Evolutionary conservation across 2,888 invertebrate species (phyloP).

Genomic region (Chouioia cunea): DNA sequence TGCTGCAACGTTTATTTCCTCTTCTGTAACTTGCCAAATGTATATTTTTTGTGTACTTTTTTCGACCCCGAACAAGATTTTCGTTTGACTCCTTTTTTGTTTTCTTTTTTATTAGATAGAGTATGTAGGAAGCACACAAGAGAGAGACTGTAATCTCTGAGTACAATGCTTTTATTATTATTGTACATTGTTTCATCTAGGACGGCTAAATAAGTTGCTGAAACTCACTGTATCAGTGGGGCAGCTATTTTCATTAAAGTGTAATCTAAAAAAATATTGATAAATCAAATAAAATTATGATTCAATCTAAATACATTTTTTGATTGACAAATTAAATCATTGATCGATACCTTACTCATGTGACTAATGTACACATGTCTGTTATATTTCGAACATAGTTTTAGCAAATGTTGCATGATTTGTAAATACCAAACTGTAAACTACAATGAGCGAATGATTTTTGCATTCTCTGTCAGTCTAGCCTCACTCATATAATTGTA

Average conservation of each 20-base stretch:
- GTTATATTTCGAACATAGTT: slow-evolving; percentile 47
- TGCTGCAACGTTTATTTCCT: slow-evolving; percentile 26
- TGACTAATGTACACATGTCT: slow-evolving; percentile 37
- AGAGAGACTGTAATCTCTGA: slow-evolving; percentile 45
- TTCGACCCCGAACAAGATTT: slow-evolving; percentile 40
- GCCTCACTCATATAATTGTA: slow-evolving; percentile 27
- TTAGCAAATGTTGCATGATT: slow-evolving; percentile 56
- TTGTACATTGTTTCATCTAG: slow-evolving; percentile 48
- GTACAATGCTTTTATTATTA: slow-evolving; percentile 47
- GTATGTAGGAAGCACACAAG: slow-evolving; percentile 43
- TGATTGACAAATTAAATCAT: slow-evolving; percentile 34
- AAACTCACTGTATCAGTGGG: slow-evolving; percentile 68
- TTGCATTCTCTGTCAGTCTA: slow-evolving; percentile 30
- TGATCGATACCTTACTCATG: slow-evolving; percentile 39
- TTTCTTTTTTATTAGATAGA: slow-evolving; percentile 43
- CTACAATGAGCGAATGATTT: slow-evolving; percentile 47
- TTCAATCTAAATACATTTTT: slow-evolving; percentile 47
- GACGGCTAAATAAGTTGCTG: slow-evolving; percentile 49
- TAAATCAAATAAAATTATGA: slow-evolving; percentile 53
- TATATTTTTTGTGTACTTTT: slow-evolving; percentile 46
- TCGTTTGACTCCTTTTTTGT: slow-evolving; percentile 15
- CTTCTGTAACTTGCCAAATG: slow-evolving; percentile 46
- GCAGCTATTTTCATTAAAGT: slow-evolving; percentile 59
- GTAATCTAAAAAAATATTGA: slow-evolving; percentile 64
- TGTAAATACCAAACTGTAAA: slow-evolving; percentile 60